A percentile compares a stretch with the other conserved stretches of the same genome.
Conservation (phyloP, 92 coral and sea anemone species). For the Desmophyllum pertusum region DNA sequence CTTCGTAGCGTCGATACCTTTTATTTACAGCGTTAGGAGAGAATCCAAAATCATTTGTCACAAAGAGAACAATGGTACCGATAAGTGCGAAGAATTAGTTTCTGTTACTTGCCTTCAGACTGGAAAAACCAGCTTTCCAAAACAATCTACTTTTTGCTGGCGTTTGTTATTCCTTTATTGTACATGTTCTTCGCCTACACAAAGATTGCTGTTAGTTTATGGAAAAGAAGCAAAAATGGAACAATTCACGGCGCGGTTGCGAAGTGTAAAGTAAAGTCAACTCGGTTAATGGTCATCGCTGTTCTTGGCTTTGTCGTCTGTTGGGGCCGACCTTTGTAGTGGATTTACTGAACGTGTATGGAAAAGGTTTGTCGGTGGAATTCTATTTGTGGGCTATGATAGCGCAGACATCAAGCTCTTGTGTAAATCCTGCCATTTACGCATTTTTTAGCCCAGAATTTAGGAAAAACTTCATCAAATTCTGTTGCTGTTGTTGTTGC, state of each 20-base stretch:
- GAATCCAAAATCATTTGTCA: background rate
- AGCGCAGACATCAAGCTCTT: conserved; percentile 27
- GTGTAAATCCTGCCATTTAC: conserved; percentile 37
- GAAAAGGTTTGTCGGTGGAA: background rate
- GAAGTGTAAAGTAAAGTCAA: conserved; percentile 38
- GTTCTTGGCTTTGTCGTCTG: conserved; percentile 49
- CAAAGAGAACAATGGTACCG: conserved; percentile 1
- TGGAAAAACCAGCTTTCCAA: conserved; percentile 22
- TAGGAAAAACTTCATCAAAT: conserved; percentile 7
- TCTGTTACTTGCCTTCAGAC: conserved; percentile 3
- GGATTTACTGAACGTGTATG: conserved; percentile 15
- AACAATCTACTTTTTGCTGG: conserved; percentile 40
- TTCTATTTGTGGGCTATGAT: background rate
- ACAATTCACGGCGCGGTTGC: conserved; percentile 52
- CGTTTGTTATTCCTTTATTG: conserved; percentile 50
- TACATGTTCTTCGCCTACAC: conserved; percentile 34
- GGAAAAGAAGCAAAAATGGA: conserved; percentile 51
- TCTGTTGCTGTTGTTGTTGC: conserved; percentile 40
- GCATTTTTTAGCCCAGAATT: conserved; percentile 50
- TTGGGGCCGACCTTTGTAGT: conserved; percentile 41
- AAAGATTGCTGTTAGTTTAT: conserved; percentile 29
- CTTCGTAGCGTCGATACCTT: background rate
- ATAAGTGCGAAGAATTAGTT: background rate
- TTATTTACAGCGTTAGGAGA: background rate
- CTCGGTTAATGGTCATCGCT: conserved; percentile 53